Evolutionary conservation across 2,888 invertebrate species (phyloP), one percentile per base, ranked within the genome.

Genomic region (Lagria hirta): DNA sequence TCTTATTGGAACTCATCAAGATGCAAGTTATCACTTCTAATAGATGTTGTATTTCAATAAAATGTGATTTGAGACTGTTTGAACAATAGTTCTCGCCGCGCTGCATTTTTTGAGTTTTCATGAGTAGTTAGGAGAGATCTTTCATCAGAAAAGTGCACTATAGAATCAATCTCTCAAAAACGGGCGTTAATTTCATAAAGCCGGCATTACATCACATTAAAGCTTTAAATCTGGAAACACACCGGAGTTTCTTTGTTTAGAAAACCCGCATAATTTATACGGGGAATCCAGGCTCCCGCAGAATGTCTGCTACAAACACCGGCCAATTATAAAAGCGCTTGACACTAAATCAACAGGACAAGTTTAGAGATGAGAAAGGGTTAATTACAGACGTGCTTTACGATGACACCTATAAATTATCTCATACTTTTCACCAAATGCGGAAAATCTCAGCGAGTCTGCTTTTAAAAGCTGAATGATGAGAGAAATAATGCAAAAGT

Each of bases 181-280:
- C n/a, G n/a, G n/a, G n/a, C 37, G 43, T 43, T 43, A 43, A 43
- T 43, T 43, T 32, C 29, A 36, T 36, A 37, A 43, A 43, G 37
- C 43, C 43, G 36, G 35, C 30, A 28, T 43, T 43, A 43, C 43
- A 43, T 43, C 43, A 43, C 36, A 43, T 43, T 43, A 37, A 43
- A 37, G 37, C 48, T 48, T 43, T 46, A 43, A 43, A 37, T 43
- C 43, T 43, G 37, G 52, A 55, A 51, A 51, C 51, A 56, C 51
- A 54, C 49, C 49, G 48, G 49, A 50, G 48, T 54, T 44, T 54
- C 54, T 54, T 57, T 54, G 52, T 54, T 49, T 42, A 51, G 48
- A 48, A 52, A 57, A 54, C 52, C 57, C 49, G 55, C 51, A 55
- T 57, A 56, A 56, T 54, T 56, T 57, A 56, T 56, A 48, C 42